Percentiles rank a stretch among this genome's conserved stretches.
Evolutionary conservation across 2,113 vertebrate genomes (phyloP).

Genomic region (Leptosomus discolor): DNA sequence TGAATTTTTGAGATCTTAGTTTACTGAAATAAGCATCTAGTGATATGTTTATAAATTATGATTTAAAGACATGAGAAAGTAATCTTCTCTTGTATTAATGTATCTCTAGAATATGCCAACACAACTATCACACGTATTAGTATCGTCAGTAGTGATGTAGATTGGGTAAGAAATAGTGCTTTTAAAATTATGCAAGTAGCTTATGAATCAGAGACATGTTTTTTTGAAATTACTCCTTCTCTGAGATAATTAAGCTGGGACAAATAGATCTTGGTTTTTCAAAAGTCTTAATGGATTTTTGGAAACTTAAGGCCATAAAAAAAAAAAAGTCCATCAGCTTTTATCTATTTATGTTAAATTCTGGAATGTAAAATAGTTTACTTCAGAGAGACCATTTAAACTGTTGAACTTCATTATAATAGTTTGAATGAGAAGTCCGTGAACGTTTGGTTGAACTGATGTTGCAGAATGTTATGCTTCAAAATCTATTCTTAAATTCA

Average conservation of each 20-base stretch:
- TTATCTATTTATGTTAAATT: not conserved
- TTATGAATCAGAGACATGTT: not conserved
- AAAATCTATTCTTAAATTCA: not conserved
- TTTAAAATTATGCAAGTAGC: not conserved
- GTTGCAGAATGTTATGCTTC: not conserved
- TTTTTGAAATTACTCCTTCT: not conserved
- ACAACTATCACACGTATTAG: not conserved
- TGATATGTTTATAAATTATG: not conserved
- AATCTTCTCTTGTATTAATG: not conserved
- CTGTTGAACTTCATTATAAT: not conserved
- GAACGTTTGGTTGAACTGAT: not conserved
- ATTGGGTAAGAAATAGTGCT: not conserved
- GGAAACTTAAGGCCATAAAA: not conserved
- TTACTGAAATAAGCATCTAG: not conserved
- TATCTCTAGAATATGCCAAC: not conserved
- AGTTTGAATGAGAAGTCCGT: not conserved
- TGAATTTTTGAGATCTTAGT: not conserved
- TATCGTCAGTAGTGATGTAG: not conserved
- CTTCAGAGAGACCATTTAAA: not conserved
- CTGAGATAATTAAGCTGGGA: not conserved
- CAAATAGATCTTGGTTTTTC: not conserved
- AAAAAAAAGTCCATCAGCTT: not conserved
- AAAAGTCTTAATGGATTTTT: not conserved
- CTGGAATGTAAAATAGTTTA: not conserved
- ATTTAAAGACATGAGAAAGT: not conserved